phyloP scores from a whole-genome alignment of 1,140 invertebrate genomes.

The Dendroctonus valens region DNA sequence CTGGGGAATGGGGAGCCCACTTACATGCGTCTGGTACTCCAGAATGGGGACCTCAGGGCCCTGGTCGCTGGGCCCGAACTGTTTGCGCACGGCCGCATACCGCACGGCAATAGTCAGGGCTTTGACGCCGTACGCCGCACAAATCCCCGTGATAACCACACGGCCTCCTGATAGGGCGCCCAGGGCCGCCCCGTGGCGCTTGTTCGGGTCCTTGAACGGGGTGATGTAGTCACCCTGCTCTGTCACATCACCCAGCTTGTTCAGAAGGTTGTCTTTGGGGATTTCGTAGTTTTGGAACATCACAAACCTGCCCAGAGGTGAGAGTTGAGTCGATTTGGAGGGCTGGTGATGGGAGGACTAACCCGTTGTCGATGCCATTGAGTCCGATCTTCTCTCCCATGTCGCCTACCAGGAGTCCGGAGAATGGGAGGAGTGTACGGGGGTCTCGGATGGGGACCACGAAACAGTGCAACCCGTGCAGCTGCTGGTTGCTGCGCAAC shows the following conservation, averaged over 20 bases:
- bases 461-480: constrained; percentile 85
- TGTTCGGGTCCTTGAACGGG: constrained; percentile 71
- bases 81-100: constrained; percentile 85
- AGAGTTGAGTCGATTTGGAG: too few species aligned
- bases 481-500: constrained; percentile 69
- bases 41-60: constrained; percentile 78
- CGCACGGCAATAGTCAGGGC: constrained; percentile 83
- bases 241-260: constrained; percentile 84
- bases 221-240: constrained; percentile 79
- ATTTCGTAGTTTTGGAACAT: constrained; percentile 85
- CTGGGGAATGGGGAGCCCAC: constrained; percentile 32
- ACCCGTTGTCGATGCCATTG: constrained; percentile 89
- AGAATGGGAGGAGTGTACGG: constrained; percentile 66
- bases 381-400: constrained; percentile 86
- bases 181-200: constrained; percentile 75
- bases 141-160: constrained; percentile 71
- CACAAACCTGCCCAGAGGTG: constrained; percentile 62
- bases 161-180: constrained; percentile 84
- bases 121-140: constrained; percentile 66
- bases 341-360: constrained; percentile 5
- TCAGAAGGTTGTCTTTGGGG: constrained; percentile 77
- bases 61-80: constrained; percentile 75
- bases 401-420: constrained; percentile 72
- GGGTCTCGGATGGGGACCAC: constrained; percentile 79
- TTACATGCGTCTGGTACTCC: constrained; percentile 85